Evolutionary conservation across 2,888 invertebrate genomes (phyloP), one percentile per base, ranked within the genome.

Genomic region (Tenthredo mesomela): DNA sequence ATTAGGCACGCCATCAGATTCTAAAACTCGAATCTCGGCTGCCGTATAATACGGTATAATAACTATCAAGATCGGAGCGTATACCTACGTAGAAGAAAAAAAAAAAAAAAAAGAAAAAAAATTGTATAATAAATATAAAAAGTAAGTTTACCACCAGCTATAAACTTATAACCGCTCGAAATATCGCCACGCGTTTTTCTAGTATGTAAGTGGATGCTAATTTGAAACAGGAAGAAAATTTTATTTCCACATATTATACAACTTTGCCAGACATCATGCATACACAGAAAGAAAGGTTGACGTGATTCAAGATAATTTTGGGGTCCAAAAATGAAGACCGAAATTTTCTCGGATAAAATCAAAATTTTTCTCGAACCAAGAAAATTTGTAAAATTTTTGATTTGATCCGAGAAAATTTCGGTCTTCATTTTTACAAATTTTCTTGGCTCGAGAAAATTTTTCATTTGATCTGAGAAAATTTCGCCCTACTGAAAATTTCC

Each of bases 1-100:
- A 77, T 77, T 54, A 77, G 50, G 10, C 54, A 54, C 47, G 29
- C 73, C 54, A 18, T 77, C 77, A 33, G 77, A 77, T 77, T 47
- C 33, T 4, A 33, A 77, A 18, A 50, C 43, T 73, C 21, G 73
- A 12, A 43, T 37, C 71, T 40, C 7, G 71, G 18, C 71, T 37
- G 40, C 40, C 4, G 6, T 61, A 29, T 61, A 61, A 61, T 21
- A 61, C 61, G 61, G 37, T 37, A 37, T 25, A 21, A 25, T 21
- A 21, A 25, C 21, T n/a, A 61, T 61, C 61, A 29, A 61, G 25
- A 21, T 61, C 71, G 37, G n/a, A 9, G n/a, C 10, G 37, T 71
- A 21, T n/a, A 75, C 10, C 29, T 29, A 29, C 29, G 29, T 29
- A 29, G 50, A 75, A 75, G 50, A 1, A 47, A 71, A 18, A 40